These are phyloP conservation scores for Macrophya alboannulata DNA, from an alignment of 2,888 invertebrate species.

Conservation along the genomic window DNA sequence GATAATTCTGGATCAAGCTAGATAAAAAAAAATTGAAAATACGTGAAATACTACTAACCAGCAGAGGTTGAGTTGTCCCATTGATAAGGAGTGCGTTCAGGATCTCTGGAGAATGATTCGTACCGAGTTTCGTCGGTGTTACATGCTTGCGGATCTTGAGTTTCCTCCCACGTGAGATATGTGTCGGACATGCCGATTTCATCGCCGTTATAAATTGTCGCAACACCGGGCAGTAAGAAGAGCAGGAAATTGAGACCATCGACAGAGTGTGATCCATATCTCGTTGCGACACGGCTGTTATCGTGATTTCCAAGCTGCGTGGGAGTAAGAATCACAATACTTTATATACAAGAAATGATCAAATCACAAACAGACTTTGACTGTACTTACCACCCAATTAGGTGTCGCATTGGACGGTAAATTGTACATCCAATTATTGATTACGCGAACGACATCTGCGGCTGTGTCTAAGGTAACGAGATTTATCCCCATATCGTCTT, in stretches of 20 bases:
- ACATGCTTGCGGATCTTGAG: conserved; percentile 83
- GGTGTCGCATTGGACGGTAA: conserved; percentile 33
- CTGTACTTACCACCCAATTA: conserved; percentile 52
- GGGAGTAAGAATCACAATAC: background rate
- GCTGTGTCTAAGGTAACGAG: conserved; percentile 22
- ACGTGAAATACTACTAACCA: conserved; percentile 77
- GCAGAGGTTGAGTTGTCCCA: conserved; percentile 86
- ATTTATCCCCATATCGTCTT: background rate
- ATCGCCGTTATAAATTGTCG: conserved; percentile 41
- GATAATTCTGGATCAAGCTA: background rate
- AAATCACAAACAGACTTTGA: background rate
- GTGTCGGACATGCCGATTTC: conserved; percentile 48
- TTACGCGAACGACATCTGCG: conserved; percentile 1
- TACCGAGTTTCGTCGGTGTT: conserved; percentile 84
- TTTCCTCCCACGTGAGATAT: conserved; percentile 83
- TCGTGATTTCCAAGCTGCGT: conserved; percentile 76
- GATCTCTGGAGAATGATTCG: conserved; percentile 85
- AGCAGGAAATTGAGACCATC: background rate
- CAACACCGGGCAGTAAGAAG: conserved; percentile 32
- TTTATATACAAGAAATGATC: background rate
- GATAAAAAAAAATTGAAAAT: background rate
- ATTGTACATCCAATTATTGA: conserved; percentile 22
- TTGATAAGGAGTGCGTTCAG: conserved; percentile 90
- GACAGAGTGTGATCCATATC: background rate
- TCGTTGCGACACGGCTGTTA: conserved; percentile 67